phyloP scores from a whole-genome alignment of 2,888 invertebrate genomes.

The Drosophila fungiperda region DNA sequence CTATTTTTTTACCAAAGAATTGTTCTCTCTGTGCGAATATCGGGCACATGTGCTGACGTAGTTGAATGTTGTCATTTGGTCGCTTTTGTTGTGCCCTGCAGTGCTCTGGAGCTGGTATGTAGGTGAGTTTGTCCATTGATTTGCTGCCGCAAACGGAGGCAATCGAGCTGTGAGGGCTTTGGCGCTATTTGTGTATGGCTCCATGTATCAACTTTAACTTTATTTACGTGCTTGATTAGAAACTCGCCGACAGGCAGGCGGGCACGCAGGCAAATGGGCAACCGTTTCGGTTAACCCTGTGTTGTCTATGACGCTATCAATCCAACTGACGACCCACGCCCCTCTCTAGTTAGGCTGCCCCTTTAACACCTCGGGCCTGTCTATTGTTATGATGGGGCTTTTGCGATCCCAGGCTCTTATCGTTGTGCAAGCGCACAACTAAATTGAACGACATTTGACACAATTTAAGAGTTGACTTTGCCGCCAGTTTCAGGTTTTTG shows the following conservation, averaged over 20 bases:
- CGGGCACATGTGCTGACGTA: slow-evolving; percentile 48
- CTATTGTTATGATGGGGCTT: slow-evolving; percentile 52
- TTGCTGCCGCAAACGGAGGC: slow-evolving; percentile 59
- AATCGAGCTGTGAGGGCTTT: slow-evolving; percentile 36
- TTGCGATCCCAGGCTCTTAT: slow-evolving; percentile 57
- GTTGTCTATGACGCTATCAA: slow-evolving; percentile 63
- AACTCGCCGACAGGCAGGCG: slow-evolving; percentile 35
- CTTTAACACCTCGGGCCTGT: slow-evolving; percentile 27
- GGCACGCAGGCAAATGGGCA: slow-evolving; percentile 6
- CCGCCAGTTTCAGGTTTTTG: slow-evolving; percentile 20
- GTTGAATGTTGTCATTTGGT: slow-evolving; percentile 70
- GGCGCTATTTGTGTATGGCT: slow-evolving; percentile 42
- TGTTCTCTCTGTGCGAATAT: slow-evolving; percentile 27
- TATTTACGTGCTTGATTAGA: slow-evolving; percentile 81
- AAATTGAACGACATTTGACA: slow-evolving; percentile 79
- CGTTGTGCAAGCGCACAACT: slow-evolving; percentile 66
- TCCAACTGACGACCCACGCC: slow-evolving; percentile 46
- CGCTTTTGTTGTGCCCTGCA: slow-evolving; percentile 57
- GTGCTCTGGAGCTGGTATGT: background rate
- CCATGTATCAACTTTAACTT: slow-evolving; percentile 75
- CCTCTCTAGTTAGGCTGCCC: background rate
- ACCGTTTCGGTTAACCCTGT: slow-evolving; percentile 18
- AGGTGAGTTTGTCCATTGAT: slow-evolving; percentile 65
- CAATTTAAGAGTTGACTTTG: slow-evolving; percentile 72
- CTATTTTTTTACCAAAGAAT: background rate